Evolutionary conservation across 2,888 invertebrate species (phyloP), one percentile per base, ranked within the genome.

Genomic region (Acrocyrtus sp.): DNA sequence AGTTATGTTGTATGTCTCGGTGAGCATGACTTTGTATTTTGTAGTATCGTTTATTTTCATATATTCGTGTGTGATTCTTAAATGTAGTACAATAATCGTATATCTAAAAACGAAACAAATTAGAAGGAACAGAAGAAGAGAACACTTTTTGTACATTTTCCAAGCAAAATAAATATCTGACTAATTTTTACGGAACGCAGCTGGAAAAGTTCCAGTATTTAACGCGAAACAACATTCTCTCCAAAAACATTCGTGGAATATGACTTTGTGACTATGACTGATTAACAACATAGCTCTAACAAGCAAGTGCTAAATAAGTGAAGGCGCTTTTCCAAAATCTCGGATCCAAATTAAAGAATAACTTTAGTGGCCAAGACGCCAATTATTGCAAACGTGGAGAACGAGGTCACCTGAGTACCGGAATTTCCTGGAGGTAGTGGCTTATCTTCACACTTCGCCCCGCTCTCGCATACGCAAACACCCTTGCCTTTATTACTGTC

Each of bases 391-490:
- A 75, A 29, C 19, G 62, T 48, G n/a, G 50, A 19, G 24, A 51
- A 3, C 10, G 41, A n/a, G 26, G 60, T 45, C 2, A 57, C 48
- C n/a, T 17, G 21, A 24, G 21, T 3, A 17, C n/a, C 43, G 24
- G 45, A 24, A 19, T 4, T 21, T 17, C 26, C 26, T 0, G 56
- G 43, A 17, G 45, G 47, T n/a, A n/a, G n/a, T 17, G 17, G 27
- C 24, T 60, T 70, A 8, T 62, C 48, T 4, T 62, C 45, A 39
- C 76, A 76, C 19, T 63, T 63, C 26, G 53, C 43, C 6, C 74
- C 72, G 12, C 63, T 48, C 34, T 58, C n/a, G 43, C 47, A 21
- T 29, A 19, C 6, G 22, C 57, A 67, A 12, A 19, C 27, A n/a
- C n/a, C 22, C 10, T 19, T 17, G 26, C 47, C 22, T 3, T 6